Evolutionary conservation across 2,888 invertebrate species (phyloP).

Genomic region (Rhimphoctona megacephalus): DNA sequence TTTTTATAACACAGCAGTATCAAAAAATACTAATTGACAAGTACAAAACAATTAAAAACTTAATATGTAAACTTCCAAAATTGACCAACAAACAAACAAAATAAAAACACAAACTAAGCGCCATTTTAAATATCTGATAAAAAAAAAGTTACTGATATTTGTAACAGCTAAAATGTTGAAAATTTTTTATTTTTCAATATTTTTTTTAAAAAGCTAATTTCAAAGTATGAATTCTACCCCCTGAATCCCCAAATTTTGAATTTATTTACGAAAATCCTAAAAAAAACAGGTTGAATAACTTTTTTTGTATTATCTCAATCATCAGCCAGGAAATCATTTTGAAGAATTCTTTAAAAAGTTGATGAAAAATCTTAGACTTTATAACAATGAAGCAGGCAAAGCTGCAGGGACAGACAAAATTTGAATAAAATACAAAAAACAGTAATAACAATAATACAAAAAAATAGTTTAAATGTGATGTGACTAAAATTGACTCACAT

Average conservation of each 20-base stretch:
- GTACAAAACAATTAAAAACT: background rate
- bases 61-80: background rate
- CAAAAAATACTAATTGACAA: background rate
- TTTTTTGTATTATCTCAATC: background rate
- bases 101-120: too few species aligned
- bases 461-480: background rate
- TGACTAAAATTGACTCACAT: constrained; percentile 67
- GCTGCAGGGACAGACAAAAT: background rate
- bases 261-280: background rate
- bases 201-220: too few species aligned
- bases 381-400: background rate
- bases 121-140: too few species aligned
- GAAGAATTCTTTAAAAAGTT: background rate
- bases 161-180: too few species aligned
- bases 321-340: background rate
- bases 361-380: background rate
- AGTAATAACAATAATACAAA: background rate
- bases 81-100: background rate
- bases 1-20: too few species aligned
- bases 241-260: too few species aligned
- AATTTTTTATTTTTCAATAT: too few species aligned
- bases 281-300: background rate
- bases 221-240: too few species aligned
- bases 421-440: background rate
- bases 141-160: too few species aligned